Evolutionary conservation across 2,797 vertebrate species (phyloP).

Genomic region (Ciconia nigra): DNA sequence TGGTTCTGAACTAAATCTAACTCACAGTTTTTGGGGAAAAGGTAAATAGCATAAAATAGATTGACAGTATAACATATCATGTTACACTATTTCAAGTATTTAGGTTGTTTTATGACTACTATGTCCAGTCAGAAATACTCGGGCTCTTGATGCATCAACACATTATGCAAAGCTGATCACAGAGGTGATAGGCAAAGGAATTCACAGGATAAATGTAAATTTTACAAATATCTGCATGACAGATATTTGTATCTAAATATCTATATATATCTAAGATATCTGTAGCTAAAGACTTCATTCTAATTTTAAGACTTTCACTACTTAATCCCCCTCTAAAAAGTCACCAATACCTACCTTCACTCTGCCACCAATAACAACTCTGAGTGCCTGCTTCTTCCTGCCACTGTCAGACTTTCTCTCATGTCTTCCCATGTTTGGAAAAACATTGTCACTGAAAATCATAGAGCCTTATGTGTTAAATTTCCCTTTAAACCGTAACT

Average conservation of each 20-base stretch:
- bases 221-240: neutral
- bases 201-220: neutral
- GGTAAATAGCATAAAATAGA: neutral
- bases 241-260: neutral
- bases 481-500: neutral
- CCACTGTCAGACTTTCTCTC: neutral
- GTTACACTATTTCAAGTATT: neutral
- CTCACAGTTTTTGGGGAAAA: neutral
- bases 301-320: neutral
- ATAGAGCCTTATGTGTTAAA: neutral
- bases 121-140: neutral
- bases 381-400: neutral
- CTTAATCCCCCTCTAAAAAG: neutral
- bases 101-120: neutral
- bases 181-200: neutral
- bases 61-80: neutral
- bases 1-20: neutral
- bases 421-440: neutral
- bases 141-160: neutral
- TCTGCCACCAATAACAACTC: neutral
- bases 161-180: neutral
- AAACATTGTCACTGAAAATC: neutral
- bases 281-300: neutral
- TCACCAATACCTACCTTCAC: neutral
- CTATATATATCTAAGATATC: neutral